Conservation (phyloP, 2,888 invertebrate genomes). For the Troglohyphantes excavatus region DNA sequence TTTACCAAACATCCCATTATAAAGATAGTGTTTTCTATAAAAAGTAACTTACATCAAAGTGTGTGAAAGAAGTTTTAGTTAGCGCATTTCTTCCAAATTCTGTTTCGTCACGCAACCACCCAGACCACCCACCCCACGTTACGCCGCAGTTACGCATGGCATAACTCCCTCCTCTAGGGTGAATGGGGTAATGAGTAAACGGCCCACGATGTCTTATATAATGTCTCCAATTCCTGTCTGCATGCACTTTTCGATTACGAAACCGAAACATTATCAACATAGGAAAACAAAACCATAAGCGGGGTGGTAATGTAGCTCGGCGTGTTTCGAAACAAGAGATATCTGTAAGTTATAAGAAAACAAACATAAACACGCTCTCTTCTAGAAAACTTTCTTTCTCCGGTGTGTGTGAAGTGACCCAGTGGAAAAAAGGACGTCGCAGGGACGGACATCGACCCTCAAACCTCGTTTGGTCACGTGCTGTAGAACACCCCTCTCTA, state of each 20-base stretch:
- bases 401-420: slow-evolving; percentile 62
- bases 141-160: too few species aligned
- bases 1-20: too few species aligned
- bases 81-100: too few species aligned
- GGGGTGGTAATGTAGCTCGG: neutral
- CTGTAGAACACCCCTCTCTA: neutral
- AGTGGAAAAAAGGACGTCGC: slow-evolving; percentile 68
- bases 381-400: slow-evolving; percentile 39
- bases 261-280: neutral
- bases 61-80: too few species aligned
- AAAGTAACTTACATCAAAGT: too few species aligned
- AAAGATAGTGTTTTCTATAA: too few species aligned
- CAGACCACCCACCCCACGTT: too few species aligned
- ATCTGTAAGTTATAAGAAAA: neutral
- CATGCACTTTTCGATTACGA: neutral
- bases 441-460: slow-evolving; percentile 78
- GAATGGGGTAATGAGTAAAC: too few species aligned
- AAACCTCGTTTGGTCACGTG: slow-evolving; percentile 75
- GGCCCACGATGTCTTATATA: too few species aligned
- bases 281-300: neutral
- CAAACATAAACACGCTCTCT: slow-evolving; percentile 13
- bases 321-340: neutral
- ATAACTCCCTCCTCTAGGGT: too few species aligned
- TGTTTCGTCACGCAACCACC: too few species aligned
- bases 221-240: too few species aligned